Evolutionary conservation across 2,113 vertebrate genomes (phyloP).

Genomic region (Callipepla californica): DNA sequence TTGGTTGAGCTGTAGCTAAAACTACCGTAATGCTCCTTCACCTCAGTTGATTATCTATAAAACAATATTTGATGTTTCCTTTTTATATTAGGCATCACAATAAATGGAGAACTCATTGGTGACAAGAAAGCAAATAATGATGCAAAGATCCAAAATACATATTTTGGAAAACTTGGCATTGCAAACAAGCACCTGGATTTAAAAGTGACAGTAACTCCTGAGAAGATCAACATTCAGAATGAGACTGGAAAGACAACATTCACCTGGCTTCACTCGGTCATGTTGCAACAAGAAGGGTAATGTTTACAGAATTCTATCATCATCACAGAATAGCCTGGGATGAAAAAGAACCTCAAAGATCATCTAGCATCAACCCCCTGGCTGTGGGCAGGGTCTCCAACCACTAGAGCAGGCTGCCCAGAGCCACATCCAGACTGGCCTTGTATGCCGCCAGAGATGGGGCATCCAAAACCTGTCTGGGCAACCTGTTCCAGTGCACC

Average conservation of each 20-base stretch:
- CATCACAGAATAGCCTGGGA: no score
- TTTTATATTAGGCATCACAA: constrained; percentile 82
- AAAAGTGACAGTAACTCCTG: constrained; percentile 84
- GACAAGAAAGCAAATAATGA: constrained; percentile 80
- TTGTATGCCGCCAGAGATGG: no score
- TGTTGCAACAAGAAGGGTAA: constrained; percentile 82
- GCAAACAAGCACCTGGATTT: constrained; percentile 79
- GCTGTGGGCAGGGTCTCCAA: no score
- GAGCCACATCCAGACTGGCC: no score
- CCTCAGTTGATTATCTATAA: neutral
- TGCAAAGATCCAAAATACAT: constrained; percentile 81
- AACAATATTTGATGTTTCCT: neutral
- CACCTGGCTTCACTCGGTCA: constrained; percentile 84
- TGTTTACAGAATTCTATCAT: neutral
- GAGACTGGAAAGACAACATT: constrained; percentile 71
- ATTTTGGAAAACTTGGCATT: constrained; percentile 92
- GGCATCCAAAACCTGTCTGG: no score
- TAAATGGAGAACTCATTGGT: constrained; percentile 92
- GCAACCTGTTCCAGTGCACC: no score
- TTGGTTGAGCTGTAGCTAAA: neutral
- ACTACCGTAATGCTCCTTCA: neutral
- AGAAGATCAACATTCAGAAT: constrained; percentile 82
- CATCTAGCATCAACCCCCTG: no score
- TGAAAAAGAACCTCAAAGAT: no score
- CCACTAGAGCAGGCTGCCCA: no score